Percentiles rank a stretch among this genome's conserved stretches.
Conservation (phyloP, 2,113 vertebrate species). For the Pachypanchax playfairii region DNA sequence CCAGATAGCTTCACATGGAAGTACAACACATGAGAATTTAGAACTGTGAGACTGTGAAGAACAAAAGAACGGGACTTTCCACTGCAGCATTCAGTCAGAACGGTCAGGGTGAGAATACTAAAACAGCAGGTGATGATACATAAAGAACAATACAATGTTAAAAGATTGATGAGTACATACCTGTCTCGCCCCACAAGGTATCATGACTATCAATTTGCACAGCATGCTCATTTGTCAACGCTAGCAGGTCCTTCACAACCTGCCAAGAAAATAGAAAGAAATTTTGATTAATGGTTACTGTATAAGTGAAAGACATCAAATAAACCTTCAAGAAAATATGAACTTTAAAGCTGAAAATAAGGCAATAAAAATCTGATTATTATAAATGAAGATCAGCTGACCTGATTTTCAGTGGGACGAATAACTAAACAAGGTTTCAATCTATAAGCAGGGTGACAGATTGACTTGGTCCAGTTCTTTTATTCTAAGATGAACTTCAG, state of each 20-base stretch:
- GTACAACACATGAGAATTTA: constrained; percentile 19
- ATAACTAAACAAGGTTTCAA: constrained; percentile 30
- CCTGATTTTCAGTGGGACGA: constrained; percentile 37
- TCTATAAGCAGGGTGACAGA: constrained; percentile 37
- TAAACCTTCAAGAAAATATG: constrained; percentile 35
- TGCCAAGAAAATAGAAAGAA: constrained; percentile 78
- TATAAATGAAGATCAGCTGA: constrained; percentile 39
- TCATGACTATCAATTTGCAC: constrained; percentile 92
- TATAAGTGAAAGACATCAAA: constrained; percentile 47
- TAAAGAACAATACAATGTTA: constrained; percentile 38
- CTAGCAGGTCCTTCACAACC: constrained; percentile 90
- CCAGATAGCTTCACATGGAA: neutral
- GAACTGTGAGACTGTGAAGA: constrained; percentile 10
- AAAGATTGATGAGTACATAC: constrained; percentile 80
- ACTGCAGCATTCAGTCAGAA: constrained; percentile 40
- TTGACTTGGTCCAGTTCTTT: constrained; percentile 42
- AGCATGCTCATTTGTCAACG: constrained; percentile 81
- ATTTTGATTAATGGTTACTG: constrained; percentile 66
- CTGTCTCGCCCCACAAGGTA: constrained; percentile 98
- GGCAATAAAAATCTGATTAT: neutral
- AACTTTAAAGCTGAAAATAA: constrained; percentile 21
- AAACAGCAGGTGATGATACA: constrained; percentile 53
- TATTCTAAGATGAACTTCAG: constrained; percentile 35
- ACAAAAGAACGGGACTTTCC: constrained; percentile 18
- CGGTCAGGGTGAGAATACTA: constrained; percentile 44